These are phyloP conservation scores for Sinhomidia bicolor DNA, from an alignment of 2,888 invertebrate genomes.

Conservation along the genomic window DNA sequence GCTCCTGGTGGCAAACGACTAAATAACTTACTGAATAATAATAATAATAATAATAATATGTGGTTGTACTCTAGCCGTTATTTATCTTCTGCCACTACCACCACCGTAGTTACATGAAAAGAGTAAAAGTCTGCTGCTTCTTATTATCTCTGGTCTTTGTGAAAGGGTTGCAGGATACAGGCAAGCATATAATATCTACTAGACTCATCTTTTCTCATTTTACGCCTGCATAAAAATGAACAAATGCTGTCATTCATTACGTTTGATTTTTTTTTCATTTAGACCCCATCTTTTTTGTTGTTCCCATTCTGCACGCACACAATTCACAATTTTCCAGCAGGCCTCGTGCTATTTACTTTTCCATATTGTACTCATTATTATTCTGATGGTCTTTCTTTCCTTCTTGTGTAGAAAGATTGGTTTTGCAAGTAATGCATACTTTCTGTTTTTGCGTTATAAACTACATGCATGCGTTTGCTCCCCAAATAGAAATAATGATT, in stretches of 20 bases:
- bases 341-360: too few relatives aligned
- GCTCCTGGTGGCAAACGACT: not conserved
- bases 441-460: too few relatives aligned
- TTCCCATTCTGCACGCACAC: not conserved
- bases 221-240: slow-evolving; percentile 62
- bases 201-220: slow-evolving; percentile 54
- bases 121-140: not conserved
- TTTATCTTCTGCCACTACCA: not conserved
- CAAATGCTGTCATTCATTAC: slow-evolving; percentile 57
- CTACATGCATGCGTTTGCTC: too few relatives aligned
- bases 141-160: too few relatives aligned
- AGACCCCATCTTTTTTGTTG: not conserved
- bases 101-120: not conserved
- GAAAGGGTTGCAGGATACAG: not conserved
- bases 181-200: not conserved
- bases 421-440: too few relatives aligned
- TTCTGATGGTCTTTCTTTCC: too few relatives aligned
- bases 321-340: not conserved
- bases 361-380: too few relatives aligned
- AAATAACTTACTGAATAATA: not conserved
- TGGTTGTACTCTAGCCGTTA: not conserved
- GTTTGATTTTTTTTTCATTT: slow-evolving; percentile 55
- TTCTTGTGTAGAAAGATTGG: too few relatives aligned
- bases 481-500: too few relatives aligned
- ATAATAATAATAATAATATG: too few relatives aligned